Evolutionary conservation across 2,888 invertebrate genomes (phyloP).

Genomic region (Catocala fraxini): DNA sequence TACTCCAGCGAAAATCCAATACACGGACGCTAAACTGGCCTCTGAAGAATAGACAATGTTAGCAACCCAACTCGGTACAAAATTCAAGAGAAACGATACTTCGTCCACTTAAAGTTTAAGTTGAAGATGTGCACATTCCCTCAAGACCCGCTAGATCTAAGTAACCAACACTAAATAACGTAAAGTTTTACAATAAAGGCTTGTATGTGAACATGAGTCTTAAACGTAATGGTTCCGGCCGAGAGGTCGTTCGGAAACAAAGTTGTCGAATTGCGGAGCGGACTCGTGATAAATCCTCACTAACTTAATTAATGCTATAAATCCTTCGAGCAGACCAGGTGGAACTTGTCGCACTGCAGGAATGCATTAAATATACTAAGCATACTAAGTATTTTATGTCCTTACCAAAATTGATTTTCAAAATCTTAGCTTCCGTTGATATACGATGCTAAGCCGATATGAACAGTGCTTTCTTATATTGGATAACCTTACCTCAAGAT

Average conservation of each 20-base stretch:
- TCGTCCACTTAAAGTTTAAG: slow-evolving; percentile 11
- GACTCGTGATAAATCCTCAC: slow-evolving; percentile 55
- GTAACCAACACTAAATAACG: slow-evolving; percentile 24
- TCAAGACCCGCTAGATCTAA: slow-evolving; percentile 16
- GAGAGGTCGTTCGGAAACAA: slow-evolving; percentile 47
- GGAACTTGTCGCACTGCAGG: slow-evolving; percentile 51
- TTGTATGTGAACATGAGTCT: slow-evolving; percentile 32
- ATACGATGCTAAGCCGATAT: too few species aligned
- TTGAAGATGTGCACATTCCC: slow-evolving; percentile 19
- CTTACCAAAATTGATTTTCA: slow-evolving; percentile 5
- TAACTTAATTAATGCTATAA: slow-evolving; percentile 64
- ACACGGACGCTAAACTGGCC: not conserved
- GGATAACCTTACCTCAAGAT: too few species aligned
- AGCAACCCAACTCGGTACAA: not conserved
- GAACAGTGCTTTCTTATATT: too few species aligned
- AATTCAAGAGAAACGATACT: slow-evolving; percentile 1
- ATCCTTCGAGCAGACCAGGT: slow-evolving; percentile 57
- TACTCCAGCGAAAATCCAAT: too few species aligned
- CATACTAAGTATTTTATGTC: slow-evolving; percentile 32
- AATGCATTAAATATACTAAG: slow-evolving; percentile 30
- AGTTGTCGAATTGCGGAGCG: slow-evolving; percentile 54
- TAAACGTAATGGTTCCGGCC: slow-evolving; percentile 38
- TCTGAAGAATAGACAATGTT: not conserved
- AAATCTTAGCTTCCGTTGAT: too few species aligned
- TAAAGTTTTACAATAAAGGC: slow-evolving; percentile 50